Base-by-base conservation (phyloP, 2,113 vertebrate species). In the Fulmarus glacialis region DNA sequence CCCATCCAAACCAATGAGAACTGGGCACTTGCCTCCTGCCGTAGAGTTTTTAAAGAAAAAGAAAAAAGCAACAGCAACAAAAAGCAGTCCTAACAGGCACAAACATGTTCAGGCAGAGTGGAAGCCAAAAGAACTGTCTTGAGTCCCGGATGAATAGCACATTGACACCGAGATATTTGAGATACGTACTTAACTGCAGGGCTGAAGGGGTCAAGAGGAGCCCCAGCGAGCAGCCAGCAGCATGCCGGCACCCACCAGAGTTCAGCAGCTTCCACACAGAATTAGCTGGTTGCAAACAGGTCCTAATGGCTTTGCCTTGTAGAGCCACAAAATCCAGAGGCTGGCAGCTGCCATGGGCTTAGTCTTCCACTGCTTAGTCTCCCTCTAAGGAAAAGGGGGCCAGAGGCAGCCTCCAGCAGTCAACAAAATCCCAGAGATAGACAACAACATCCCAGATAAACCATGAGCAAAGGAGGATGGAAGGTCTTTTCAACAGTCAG, bases 221-320 rank as follows among this genome's bases (percentile, higher is more conserved):
- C 48, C n/a, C 23, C 8, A 1, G 12, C 3, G 3, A 71, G 43
- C 73, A 68, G 66, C 24, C 43, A 60, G 32, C 63, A 78, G 34
- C 60, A 27, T 12, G 14, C 24, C 73, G 67, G 34, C 29, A n/a
- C 36, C 55, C 56, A 66, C 22, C 2, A 3, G 32, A 24, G 14
- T 9, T 91, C 73, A 63, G 68, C 70, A 91, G 47, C 60, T 90
- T 55, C 32, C 55, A 85, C 26, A 38, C 58, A 52, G 82, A 90
- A 64, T 43, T 15, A 77, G 9, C 3, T 40, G 14, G 11, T n/a
- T 53, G 36, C 71, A 86, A 86, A 73, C 3, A 40, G 27, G 7
- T 82, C 62, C 21, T 72, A n/a, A 67, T 17, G 15, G 36, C 36
- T 64, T 91, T 82, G 43, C 21, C 20, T 30, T 42, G 24, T 30